Base-by-base conservation (phyloP, 1,140 invertebrate species). In the Arctopsyche grandis region DNA sequence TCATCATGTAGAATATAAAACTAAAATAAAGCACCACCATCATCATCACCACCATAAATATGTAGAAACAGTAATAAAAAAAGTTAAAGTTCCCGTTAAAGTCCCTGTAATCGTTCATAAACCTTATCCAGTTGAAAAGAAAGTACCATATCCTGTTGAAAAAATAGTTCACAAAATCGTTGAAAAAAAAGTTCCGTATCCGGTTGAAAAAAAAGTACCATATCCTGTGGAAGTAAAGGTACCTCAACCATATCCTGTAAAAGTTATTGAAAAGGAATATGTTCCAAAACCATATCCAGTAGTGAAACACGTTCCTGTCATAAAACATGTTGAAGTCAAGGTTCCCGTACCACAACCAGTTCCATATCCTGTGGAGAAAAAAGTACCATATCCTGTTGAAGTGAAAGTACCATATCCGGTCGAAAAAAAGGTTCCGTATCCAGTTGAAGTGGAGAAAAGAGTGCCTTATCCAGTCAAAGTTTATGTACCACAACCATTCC, bases 171-270 rank as follows among this genome's bases (percentile, higher is more conserved):
- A 90, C 10, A 91, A 92, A 82, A 85, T 91, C 0, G 88, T 93
- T 0, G 91, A 93, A 81, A 92, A 93, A 83, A 89, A 89, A 26
- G 89, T 92, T 1, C 91, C 91, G 0, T 89, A 90, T 76, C 88
- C 89, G 10, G 91, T 93, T 0, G 92, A 92, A 80, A 91, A 91
- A 83, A 91, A 90, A 83, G 88, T 92, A 0, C 91, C 91, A 0
- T 92, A 90, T 83, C 89, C 91, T 0, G 89, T 92, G 9, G 90
- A 91, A 80, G 91, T 93, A 79, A 90, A 86, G 80, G 86, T 90
- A 4, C 90, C 90, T 5, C 87, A 90, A 73, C 88, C 88, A 0
- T 85, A 89, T 63, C 86, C 87, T 9, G 85, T 88, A 3, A 89
- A 89, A 83, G 88, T 89, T 21, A 84, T 89, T 0, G 87, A 89